These are phyloP conservation scores for Malthinus flaveolus DNA, from an alignment of 2,888 invertebrate species.

Conservation along the genomic window DNA sequence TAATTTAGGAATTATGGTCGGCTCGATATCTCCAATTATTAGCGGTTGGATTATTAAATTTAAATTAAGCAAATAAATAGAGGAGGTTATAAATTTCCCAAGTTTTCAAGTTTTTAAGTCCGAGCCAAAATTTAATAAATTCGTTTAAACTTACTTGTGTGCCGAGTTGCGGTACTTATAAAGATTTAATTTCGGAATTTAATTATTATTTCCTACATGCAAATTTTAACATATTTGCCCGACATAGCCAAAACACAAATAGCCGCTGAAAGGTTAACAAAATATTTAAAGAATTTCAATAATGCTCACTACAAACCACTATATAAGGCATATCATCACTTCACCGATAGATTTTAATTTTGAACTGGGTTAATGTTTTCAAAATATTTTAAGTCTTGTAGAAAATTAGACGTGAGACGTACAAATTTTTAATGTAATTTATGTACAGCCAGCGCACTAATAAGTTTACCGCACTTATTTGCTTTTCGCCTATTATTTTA, in stretches of 20 bases:
- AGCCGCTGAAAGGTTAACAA: background rate
- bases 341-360: conserved; percentile 4
- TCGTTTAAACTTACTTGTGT: too few relatives aligned
- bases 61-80: too few relatives aligned
- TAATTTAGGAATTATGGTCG: too few relatives aligned
- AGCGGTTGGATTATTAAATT: too few relatives aligned
- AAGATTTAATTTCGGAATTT: too few relatives aligned
- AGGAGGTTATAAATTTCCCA: too few relatives aligned
- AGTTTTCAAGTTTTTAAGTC: too few relatives aligned
- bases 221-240: too few relatives aligned
- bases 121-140: too few relatives aligned
- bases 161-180: too few relatives aligned
- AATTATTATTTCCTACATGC: too few relatives aligned
- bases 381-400: conserved; percentile 2
- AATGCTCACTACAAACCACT: background rate
- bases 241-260: background rate
- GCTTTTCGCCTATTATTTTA: background rate
- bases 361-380: conserved; percentile 1
- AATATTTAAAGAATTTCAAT: conserved; percentile 7
- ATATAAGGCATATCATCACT: conserved; percentile 1
- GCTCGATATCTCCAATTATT: too few relatives aligned
- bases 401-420: conserved; percentile 2
- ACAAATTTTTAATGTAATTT: background rate
- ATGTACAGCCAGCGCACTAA: background rate
- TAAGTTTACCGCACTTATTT: background rate